Evolutionary conservation across 2,113 vertebrate genomes (phyloP), one percentile per base, ranked within the genome.

Genomic region (Ceuthmochares aereus): DNA sequence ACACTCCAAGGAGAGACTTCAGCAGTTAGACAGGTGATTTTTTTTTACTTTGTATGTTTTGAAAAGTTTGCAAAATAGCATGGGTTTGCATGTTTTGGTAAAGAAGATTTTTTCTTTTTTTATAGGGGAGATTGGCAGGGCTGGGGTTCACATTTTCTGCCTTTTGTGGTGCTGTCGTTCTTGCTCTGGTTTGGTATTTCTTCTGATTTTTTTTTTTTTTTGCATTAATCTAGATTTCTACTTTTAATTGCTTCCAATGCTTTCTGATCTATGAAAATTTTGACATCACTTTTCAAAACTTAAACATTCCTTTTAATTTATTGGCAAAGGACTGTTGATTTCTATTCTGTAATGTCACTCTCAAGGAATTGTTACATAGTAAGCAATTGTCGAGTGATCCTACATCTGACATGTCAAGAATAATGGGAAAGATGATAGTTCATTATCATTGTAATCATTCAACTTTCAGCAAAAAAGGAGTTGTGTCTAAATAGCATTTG

Each of bases 141-240:
- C 4, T 9, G 1, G 4, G 7, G 5, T 4, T 58, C 30, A 6
- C 6, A 3, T 78, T 51, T 78, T 87, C 15, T 0, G 0, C 18
- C 37, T 84, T 81, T 84, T 37, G 7, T 45, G 29, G 8, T 5
- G 1, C 40, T 42, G 7, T 42, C 63, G 3, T 52, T 89, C 40
- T 62, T 84, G 8, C 11, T 84, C 55, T 74, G 21, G 1, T n/a
- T 91, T 81, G 70, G 8, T 87, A n/a, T 51, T 87, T 76, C 5
- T 72, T 78, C 23, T 52, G 29, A 8, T 36, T 21, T 9, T 10
- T 29, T 52, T 52, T 54, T 54, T 84, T 20, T n/a, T 42, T 43
- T 15, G 23, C 1, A 0, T n/a, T 49, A 56, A 22, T 36, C 18
- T 67, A 42, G 49, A 54, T 81, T 84, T 84, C 6, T 3, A 21